phyloP scores from a whole-genome alignment of 2,888 invertebrate genomes.

The Chirona hameri region DNA sequence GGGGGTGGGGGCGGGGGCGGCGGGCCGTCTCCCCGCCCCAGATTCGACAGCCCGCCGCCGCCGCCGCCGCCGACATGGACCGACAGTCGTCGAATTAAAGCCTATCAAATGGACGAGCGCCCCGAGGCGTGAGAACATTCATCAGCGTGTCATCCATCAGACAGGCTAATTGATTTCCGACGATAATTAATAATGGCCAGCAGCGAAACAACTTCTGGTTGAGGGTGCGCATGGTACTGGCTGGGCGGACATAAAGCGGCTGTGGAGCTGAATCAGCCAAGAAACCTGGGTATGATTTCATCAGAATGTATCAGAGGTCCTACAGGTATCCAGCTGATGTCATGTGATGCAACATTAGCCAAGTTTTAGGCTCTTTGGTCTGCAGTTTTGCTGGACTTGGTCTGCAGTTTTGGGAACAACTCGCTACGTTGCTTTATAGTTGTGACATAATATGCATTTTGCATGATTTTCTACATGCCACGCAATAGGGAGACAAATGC shows the following conservation, averaged over 20 bases:
- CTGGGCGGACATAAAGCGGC: background rate
- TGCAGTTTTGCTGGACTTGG: too few species aligned
- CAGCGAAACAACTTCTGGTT: background rate
- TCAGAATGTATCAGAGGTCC: too few species aligned
- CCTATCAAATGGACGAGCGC: background rate
- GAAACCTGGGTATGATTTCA: too few species aligned
- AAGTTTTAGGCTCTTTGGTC: too few species aligned
- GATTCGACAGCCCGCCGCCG: background rate
- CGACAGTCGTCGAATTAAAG: background rate
- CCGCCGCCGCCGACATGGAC: background rate
- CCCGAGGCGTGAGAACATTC: background rate
- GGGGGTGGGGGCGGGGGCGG: background rate
- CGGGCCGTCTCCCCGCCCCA: background rate
- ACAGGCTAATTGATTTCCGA: background rate
- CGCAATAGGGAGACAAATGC: too few species aligned
- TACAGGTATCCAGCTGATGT: too few species aligned
- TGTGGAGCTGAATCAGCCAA: too few species aligned
- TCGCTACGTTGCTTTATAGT: too few species aligned
- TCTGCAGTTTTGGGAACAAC: too few species aligned
- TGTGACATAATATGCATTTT: too few species aligned
- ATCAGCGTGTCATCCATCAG: constrained; percentile 1
- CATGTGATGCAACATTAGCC: too few species aligned
- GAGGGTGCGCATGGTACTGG: background rate
- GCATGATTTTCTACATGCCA: too few species aligned
- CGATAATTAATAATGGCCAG: background rate